Conservation (phyloP, 1,140 invertebrate species). For the Zophobas morio region DNA sequence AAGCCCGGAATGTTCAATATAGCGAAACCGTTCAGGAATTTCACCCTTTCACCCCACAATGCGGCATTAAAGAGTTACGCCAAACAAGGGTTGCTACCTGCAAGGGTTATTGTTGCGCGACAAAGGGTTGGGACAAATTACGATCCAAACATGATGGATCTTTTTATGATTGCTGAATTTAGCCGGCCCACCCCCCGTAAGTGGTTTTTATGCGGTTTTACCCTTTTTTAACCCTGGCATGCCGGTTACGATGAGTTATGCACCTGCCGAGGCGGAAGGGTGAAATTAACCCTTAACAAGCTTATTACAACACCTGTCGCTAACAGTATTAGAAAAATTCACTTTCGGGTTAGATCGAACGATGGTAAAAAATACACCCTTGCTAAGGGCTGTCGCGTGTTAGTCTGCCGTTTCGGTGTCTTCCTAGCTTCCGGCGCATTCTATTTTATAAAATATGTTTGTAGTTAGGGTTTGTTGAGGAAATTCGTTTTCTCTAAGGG, state of each 20-base stretch:
- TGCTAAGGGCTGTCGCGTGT: constrained; percentile 48
- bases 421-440: constrained; percentile 48
- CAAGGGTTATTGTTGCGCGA: constrained; percentile 26
- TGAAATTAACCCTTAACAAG: constrained; percentile 46
- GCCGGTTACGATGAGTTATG: constrained; percentile 39
- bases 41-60: constrained; percentile 25
- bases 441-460: constrained; percentile 50
- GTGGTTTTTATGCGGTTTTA: constrained; percentile 28
- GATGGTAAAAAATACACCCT: constrained; percentile 17
- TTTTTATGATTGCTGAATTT: constrained; percentile 34
- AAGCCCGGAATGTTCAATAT: constrained; percentile 25
- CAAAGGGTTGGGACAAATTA: constrained; percentile 39
- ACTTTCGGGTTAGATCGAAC: constrained; percentile 19
- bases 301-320: constrained; percentile 46
- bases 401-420: constrained; percentile 40
- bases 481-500: constrained; percentile 39
- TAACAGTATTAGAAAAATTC: constrained; percentile 19
- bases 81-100: constrained; percentile 32
- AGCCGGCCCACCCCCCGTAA: constrained; percentile 9
- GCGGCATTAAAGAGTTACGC: constrained; percentile 28
- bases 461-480: constrained; percentile 36
- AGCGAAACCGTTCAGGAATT: constrained; percentile 12
- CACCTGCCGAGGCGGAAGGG: constrained; percentile 38
- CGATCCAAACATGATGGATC: constrained; percentile 37
- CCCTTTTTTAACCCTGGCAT: constrained; percentile 37